Percentiles rank a stretch among this genome's conserved stretches.
phyloP scores from a whole-genome alignment of 1,140 invertebrate genomes.

The Megalonaias nervosa region DNA sequence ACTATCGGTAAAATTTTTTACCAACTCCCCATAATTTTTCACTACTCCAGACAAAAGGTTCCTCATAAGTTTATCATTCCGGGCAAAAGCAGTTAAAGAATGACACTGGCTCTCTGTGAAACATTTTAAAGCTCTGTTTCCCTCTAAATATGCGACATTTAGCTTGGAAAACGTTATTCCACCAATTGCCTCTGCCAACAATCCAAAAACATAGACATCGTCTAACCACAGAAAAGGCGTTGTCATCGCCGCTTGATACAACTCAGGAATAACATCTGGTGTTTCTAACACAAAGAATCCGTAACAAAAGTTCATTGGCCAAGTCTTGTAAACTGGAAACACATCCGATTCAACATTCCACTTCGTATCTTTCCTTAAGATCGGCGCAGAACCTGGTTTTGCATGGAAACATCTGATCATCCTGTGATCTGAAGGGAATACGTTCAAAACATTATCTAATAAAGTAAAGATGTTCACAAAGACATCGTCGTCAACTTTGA shows the following conservation, averaged over 20 bases:
- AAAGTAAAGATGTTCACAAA: constrained; percentile 70
- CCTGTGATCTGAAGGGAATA: constrained; percentile 20
- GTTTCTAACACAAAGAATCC: constrained; percentile 70
- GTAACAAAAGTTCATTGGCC: constrained; percentile 65
- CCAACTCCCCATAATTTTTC: constrained; percentile 20
- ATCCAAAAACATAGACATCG: constrained; percentile 70
- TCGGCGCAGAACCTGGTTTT: constrained; percentile 36
- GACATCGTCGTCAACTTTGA: constrained; percentile 76
- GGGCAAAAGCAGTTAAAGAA: constrained; percentile 19
- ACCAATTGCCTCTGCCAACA: constrained; percentile 53
- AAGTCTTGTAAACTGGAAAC: constrained; percentile 44
- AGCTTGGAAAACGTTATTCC: constrained; percentile 25
- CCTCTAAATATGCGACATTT: constrained; percentile 23
- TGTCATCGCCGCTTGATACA: constrained; percentile 58
- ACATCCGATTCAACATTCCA: constrained; percentile 55
- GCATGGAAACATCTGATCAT: constrained; percentile 30
- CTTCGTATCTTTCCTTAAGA: constrained; percentile 52
- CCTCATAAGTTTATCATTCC: constrained; percentile 28
- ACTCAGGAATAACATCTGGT: constrained; percentile 61
- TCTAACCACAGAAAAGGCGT: constrained; percentile 70
- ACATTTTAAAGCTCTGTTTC: constrained; percentile 18
- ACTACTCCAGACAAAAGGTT: constrained; percentile 27
- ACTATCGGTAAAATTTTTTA: background rate
- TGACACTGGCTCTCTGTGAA: constrained; percentile 18
- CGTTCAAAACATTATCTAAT: constrained; percentile 37